Base-by-base conservation (phyloP, 2,113 vertebrate species). In the Pseudorectes ferrugineus region DNA sequence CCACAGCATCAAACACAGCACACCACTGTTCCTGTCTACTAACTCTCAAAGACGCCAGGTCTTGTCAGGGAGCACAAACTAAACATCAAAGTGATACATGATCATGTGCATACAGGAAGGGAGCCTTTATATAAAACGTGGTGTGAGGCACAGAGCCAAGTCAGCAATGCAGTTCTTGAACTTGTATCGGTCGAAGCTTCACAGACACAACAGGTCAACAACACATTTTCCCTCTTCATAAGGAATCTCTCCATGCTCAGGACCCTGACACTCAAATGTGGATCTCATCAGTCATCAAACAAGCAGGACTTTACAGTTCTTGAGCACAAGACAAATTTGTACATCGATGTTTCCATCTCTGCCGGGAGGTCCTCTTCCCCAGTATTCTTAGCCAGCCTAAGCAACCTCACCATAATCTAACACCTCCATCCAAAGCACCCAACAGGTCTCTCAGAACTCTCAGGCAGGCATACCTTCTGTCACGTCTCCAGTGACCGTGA, bases 381-480 rank as follows among this genome's bases (percentile, higher is more conserved):
- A 2, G 11, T 38, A 65, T 24, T 57, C 52, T 75, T 49, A 59
- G 19, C 6, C 49, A 74, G 16, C 1, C 0, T 10, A 71, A 23
- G 73, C n/a, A 55, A 61, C 7, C 13, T 63, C 45, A 65, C 11
- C 20, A 75, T 20, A 57, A 84, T 22, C n/a, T 54, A 72, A 86
- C 17, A 55, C 40, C 35, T 82, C 31, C 38, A 59, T 20, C 33
- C 70, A 65, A 83, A 71, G 58, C 55, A 74, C 16, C 5, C 36
- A 38, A 3, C 0, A 2, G 51, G 29, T 9, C 14, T 52, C 71
- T 61, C 40, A 23, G 2, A 9, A 55, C 26, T 36, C 40, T 51
- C 29, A 61, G 2, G 7, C 38, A 55, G 14, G 51, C 96, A 17
- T 97, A 99, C 99, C 99, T 96, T 97, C 97, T 72, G 85, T 42